phyloP scores from a whole-genome alignment of 2,888 invertebrate species.

The Cosmorhoe ocellata region DNA sequence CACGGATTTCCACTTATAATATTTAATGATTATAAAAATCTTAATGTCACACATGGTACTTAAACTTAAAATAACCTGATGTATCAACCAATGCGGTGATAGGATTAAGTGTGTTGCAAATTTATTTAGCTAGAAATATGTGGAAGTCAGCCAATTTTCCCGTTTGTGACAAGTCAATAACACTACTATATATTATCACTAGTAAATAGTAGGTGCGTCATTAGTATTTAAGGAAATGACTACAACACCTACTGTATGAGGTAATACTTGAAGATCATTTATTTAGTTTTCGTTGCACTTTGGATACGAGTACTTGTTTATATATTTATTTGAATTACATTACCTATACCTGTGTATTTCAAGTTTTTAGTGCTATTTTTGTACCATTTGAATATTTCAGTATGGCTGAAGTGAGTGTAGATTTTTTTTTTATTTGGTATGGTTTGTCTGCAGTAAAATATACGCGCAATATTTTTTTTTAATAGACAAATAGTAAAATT shows the following conservation, averaged over 20 bases:
- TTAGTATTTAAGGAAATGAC: constrained; percentile 15
- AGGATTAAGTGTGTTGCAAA: not conserved
- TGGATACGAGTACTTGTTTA: not conserved
- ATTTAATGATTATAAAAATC: too few relatives aligned
- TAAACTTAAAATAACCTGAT: too few relatives aligned
- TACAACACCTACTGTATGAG: not conserved
- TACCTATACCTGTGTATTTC: too few relatives aligned
- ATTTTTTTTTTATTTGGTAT: too few relatives aligned
- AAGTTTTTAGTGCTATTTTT: too few relatives aligned
- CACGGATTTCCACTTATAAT: too few relatives aligned
- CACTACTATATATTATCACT: constrained; percentile 1
- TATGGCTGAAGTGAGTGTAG: too few relatives aligned
- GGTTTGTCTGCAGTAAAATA: too few relatives aligned
- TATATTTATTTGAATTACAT: not conserved
- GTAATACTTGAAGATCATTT: not conserved
- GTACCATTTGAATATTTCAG: too few relatives aligned
- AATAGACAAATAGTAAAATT: too few relatives aligned
- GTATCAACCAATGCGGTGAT: not conserved
- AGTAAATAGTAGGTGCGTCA: constrained; percentile 5
- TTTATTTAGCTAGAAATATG: not conserved
- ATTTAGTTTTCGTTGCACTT: constrained; percentile 11
- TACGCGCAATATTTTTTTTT: too few relatives aligned
- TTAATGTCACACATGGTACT: too few relatives aligned
- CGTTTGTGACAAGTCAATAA: constrained; percentile 1
- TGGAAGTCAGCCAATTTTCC: constrained; percentile 12